Evolutionary conservation across 2,888 invertebrate species (phyloP), one percentile per base, ranked within the genome.

Genomic region (Acanthosepion esculentum): DNA sequence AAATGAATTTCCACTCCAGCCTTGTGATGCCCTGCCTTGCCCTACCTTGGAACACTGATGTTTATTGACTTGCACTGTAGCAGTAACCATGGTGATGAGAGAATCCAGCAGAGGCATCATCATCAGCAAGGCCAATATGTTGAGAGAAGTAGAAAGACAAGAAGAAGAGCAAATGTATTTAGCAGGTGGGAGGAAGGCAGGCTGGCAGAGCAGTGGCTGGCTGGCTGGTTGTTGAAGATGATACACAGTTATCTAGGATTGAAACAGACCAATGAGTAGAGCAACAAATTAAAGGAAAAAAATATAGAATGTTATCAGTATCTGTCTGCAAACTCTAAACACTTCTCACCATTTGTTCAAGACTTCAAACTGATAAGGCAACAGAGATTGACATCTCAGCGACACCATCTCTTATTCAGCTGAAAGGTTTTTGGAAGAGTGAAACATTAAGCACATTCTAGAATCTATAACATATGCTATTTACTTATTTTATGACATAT

Each of bases 41-140:
- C 78, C 33, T 78, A n/a, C n/a, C 78, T 78, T 18, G n/a, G 78
- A 78, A 78, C 78, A 78, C 18, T 33, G n/a, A 78, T 78, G 78
- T 78, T 78, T 78, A 78, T 78, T 78, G 78, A 78, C 78, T 78
- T 78, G 78, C 78, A 78, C 78, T 78, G 78, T 78, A 78, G 78
- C 78, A 78, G 78, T 78, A 78, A 78, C 78, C 78, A 78, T 78
- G 78, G 78, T 78, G 78, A 78, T n/a, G 78, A 78, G 78, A 78
- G n/a, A 78, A 78, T 78, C 78, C 78, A 78, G 78, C n/a, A 78
- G 78, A 78, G 78, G 15, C 78, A 78, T 78, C 78, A 78, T 78
- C 78, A 78, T 78, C 78, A 78, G 78, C 33, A 78, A 78, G 78
- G n/a, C 78, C 10, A 78, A 78, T 78, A 78, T 78, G 78, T n/a